These are phyloP conservation scores for Aphelenchoides avenae DNA, from an alignment of 1,140 invertebrate species.

Conservation along the genomic window DNA sequence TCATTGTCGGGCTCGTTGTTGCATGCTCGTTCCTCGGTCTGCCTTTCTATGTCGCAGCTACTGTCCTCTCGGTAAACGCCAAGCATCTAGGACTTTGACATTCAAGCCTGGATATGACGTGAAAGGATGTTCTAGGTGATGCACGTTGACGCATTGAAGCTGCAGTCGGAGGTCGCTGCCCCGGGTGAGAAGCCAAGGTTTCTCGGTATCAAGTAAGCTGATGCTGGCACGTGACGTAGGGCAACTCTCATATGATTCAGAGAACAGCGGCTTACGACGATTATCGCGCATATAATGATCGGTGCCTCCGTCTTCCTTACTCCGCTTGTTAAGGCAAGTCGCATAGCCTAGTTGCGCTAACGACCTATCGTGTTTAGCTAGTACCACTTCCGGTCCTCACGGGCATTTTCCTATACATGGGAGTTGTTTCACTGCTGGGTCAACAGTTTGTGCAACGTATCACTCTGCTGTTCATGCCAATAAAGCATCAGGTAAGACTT, in stretches of 20 bases:
- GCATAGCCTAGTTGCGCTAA: neutral
- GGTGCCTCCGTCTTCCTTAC: conserved; percentile 28
- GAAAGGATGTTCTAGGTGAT: too few species aligned
- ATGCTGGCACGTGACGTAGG: neutral
- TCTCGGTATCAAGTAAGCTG: conserved; percentile 47
- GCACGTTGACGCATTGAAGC: conserved; percentile 61
- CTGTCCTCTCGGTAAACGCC: too few species aligned
- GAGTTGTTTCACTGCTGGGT: conserved; percentile 58
- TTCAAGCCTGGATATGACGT: too few species aligned
- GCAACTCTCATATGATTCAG: conserved; percentile 25
- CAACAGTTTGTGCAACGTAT: conserved; percentile 84
- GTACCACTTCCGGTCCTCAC: conserved; percentile 61
- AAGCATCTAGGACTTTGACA: too few species aligned
- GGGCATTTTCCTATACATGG: conserved; percentile 61
- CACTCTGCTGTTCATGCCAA: conserved; percentile 90
- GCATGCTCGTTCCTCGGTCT: conserved; percentile 62
- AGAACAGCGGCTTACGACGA: conserved; percentile 61
- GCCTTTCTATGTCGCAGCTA: conserved; percentile 64
- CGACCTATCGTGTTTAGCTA: conserved; percentile 38
- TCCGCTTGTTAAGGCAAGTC: conserved; percentile 24
- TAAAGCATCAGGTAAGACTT: conserved; percentile 72
- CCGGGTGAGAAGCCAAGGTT: conserved; percentile 25
- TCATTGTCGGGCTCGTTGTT: conserved; percentile 60
- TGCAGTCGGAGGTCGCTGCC: conserved; percentile 21
- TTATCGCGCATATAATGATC: conserved; percentile 60